phyloP scores from a whole-genome alignment of 2,888 invertebrate species.

The Diabrotica balteata region DNA sequence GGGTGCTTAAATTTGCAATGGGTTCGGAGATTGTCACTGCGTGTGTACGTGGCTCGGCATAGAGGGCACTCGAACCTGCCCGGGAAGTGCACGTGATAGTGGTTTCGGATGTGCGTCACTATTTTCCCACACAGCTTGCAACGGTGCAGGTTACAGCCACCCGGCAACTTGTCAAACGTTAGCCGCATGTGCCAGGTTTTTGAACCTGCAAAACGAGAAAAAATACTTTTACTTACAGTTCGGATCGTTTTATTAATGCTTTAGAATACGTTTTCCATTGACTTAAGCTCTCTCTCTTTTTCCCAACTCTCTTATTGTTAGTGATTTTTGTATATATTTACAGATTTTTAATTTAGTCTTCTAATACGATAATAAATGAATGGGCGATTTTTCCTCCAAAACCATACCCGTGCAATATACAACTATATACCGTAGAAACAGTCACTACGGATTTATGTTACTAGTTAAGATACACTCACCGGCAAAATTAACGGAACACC shows the following conservation, averaged over 20 bases:
- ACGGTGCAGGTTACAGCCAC: constrained; percentile 91
- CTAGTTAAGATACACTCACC: too few species aligned
- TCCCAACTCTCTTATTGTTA: too few species aligned
- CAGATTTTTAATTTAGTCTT: too few species aligned
- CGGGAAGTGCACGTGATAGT: constrained; percentile 93
- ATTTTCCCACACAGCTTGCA: constrained; percentile 94
- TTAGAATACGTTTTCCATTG: constrained; percentile 8
- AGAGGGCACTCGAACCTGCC: constrained; percentile 91
- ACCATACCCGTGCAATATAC: too few species aligned
- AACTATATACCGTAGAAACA: too few species aligned
- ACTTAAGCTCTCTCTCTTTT: constrained; percentile 2
- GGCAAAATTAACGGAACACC: too few species aligned
- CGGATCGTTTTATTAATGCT: constrained; percentile 1
- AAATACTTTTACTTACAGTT: constrained; percentile 30
- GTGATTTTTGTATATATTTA: too few species aligned
- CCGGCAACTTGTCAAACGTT: constrained; percentile 92
- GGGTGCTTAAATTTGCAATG: constrained; percentile 94
- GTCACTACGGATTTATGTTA: too few species aligned
- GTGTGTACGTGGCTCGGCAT: constrained; percentile 89
- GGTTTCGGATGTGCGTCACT: constrained; percentile 93
- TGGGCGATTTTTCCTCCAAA: too few species aligned
- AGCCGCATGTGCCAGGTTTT: constrained; percentile 95
- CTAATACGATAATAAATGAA: too few species aligned
- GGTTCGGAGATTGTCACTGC: constrained; percentile 91
- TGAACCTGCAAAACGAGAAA: constrained; percentile 79